Evolutionary conservation across 2,797 vertebrate genomes (phyloP).

Genomic region (Gambusia yucatana): DNA sequence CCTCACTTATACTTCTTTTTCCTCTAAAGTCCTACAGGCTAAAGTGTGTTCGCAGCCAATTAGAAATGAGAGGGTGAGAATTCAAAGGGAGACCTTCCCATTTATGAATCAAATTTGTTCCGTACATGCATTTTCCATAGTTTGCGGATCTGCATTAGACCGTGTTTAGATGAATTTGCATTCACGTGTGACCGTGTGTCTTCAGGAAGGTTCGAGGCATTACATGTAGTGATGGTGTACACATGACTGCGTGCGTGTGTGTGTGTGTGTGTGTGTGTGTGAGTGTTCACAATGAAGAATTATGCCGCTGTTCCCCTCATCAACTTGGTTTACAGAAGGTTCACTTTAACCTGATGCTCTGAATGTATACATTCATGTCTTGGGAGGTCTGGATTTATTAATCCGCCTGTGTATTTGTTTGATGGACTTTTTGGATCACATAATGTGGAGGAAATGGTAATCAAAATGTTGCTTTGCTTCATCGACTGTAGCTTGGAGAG

Average conservation of each 20-base stretch:
- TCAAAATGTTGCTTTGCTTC: slow-evolving; percentile 24
- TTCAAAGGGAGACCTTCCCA: slow-evolving; percentile 80
- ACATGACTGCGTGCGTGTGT: slow-evolving; percentile 7
- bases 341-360: slow-evolving; percentile 41
- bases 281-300: slow-evolving; percentile 40
- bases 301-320: slow-evolving; percentile 68
- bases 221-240: slow-evolving; percentile 26
- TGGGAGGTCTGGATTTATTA: slow-evolving; percentile 53
- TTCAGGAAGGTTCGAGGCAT: neutral
- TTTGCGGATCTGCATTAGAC: slow-evolving; percentile 53
- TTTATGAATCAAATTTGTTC: slow-evolving; percentile 84
- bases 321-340: slow-evolving; percentile 61
- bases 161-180: slow-evolving; percentile 67
- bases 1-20: slow-evolving; percentile 17
- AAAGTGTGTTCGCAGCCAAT: slow-evolving; percentile 76
- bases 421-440: slow-evolving; percentile 37
- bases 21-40: slow-evolving; percentile 59
- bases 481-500: slow-evolving; percentile 20
- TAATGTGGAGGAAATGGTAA: slow-evolving; percentile 12
- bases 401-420: slow-evolving; percentile 40
- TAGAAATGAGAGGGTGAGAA: slow-evolving; percentile 60
- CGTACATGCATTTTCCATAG: slow-evolving; percentile 75
- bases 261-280: neutral
- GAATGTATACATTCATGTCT: slow-evolving; percentile 28
- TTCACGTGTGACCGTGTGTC: slow-evolving; percentile 12